These are phyloP conservation scores for Salarias fasciatus DNA, from an alignment of 2,797 vertebrate genomes.

Conservation along the genomic window DNA sequence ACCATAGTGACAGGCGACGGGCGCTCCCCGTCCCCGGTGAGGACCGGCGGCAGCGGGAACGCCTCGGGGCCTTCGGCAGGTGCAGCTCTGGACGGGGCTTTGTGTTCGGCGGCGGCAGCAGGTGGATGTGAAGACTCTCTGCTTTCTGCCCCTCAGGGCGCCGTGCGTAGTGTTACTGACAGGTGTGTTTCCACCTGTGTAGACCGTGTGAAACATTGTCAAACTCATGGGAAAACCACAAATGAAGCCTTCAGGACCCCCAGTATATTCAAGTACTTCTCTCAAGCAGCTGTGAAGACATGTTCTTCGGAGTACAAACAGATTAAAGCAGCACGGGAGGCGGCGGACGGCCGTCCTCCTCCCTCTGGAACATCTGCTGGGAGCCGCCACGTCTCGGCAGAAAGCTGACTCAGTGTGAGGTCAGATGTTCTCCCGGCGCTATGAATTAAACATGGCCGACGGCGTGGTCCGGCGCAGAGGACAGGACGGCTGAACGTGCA, in stretches of 20 bases:
- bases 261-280: too few species aligned
- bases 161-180: conserved; percentile 56
- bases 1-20: conserved; percentile 30
- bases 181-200: conserved; percentile 37
- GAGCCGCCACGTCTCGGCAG: not conserved
- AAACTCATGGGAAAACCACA: conserved; percentile 8
- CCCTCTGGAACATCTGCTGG: not conserved
- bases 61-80: conserved; percentile 40
- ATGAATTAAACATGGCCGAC: conserved; percentile 77
- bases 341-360: not conserved
- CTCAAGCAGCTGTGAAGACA: too few species aligned
- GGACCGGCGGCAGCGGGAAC: conserved; percentile 43
- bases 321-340: too few species aligned
- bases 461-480: conserved; percentile 49
- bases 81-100: conserved; percentile 27
- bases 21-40: conserved; percentile 34
- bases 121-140: conserved; percentile 46
- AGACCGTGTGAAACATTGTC: conserved; percentile 25
- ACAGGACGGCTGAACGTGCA: conserved; percentile 35
- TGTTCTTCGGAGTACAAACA: too few species aligned
- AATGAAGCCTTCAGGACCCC: too few species aligned
- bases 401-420: conserved; percentile 51
- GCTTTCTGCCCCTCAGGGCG: conserved; percentile 39
- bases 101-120: conserved; percentile 42
- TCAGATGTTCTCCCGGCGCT: conserved; percentile 51